Evolutionary conservation across 2,113 vertebrate genomes (phyloP).

Genomic region (Hylia prasina): DNA sequence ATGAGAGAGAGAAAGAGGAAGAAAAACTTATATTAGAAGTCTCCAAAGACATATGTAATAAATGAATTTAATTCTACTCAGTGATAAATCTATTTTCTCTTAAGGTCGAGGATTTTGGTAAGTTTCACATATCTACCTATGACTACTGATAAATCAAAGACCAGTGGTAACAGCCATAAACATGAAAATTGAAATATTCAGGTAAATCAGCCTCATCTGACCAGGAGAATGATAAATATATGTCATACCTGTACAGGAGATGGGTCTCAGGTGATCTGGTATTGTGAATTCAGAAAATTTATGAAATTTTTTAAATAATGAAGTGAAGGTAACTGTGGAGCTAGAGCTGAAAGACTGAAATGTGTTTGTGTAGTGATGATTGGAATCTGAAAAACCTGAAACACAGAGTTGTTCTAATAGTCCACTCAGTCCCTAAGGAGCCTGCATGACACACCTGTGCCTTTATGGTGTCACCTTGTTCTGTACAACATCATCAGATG

Average conservation of each 20-base stretch:
- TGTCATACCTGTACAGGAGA: neutral
- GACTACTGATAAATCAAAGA: neutral
- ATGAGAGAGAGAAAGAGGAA: neutral
- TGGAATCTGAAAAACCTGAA: neutral
- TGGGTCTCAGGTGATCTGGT: neutral
- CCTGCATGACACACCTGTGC: neutral
- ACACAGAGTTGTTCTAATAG: neutral
- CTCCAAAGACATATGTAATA: neutral
- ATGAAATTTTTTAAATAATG: neutral
- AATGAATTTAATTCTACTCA: neutral
- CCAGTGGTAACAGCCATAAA: neutral
- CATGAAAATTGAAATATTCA: neutral
- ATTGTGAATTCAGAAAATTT: neutral
- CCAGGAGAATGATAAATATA: neutral
- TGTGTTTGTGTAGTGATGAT: neutral
- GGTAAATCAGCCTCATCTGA: neutral
- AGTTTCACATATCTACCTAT: neutral
- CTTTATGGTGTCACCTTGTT: neutral
- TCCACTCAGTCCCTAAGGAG: neutral
- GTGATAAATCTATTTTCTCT: neutral
- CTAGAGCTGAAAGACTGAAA: neutral
- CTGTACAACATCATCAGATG: neutral
- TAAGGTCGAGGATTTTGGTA: neutral
- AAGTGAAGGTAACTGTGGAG: neutral
- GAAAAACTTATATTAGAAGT: neutral